Base-by-base conservation (phyloP, 2,888 invertebrate species). In the Polymixis flavicincta region DNA sequence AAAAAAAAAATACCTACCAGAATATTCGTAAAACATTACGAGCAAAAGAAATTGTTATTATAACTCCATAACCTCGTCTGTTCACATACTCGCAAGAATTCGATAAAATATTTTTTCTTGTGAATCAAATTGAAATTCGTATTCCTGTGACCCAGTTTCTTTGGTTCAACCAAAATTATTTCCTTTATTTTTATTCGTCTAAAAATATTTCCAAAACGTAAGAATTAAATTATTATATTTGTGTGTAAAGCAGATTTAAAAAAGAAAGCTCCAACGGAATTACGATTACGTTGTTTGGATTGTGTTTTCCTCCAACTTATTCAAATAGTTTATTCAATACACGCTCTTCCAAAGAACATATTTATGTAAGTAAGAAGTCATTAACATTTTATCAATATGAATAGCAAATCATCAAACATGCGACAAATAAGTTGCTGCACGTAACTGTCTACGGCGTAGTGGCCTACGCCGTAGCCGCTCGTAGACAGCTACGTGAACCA, bases 61-160 rank as follows among this genome's bases (percentile, higher is more conserved):
- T 59, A 66, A 76, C 50, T 65, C 42, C 55, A 48, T 57, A 75
- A 76, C 57, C 68, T 60, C 57, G 61, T 78, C 70, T 55, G 28
- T 61, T 60, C 67, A 54, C 61, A 59, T 69, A 64, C 59, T 75
- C 75, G 57, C 55, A 70, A 42, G 57, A 61, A 74, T 78, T 81
- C 64, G 19, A 83, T 78, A 63, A 77, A 76, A 74, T 74, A 83
- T 74, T 76, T 80, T n/a, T 79, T 77, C 75, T 72, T 81, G 61
- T 74, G 73, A 71, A 75, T 67, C 72, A 76, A 80, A 86, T 77
- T 68, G 57, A 67, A 84, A 84, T 77, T 68, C 28, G 63, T 48
- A 64, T 78, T 70, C 42, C 55, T 70, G 17, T 61, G 63, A 61
- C 74, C 79, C 75, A 72, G 22, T 85, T 82, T 52, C 76, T 74